phyloP scores from a whole-genome alignment of 2,888 invertebrate genomes.

The Caenorhabditis panamensis region DNA sequence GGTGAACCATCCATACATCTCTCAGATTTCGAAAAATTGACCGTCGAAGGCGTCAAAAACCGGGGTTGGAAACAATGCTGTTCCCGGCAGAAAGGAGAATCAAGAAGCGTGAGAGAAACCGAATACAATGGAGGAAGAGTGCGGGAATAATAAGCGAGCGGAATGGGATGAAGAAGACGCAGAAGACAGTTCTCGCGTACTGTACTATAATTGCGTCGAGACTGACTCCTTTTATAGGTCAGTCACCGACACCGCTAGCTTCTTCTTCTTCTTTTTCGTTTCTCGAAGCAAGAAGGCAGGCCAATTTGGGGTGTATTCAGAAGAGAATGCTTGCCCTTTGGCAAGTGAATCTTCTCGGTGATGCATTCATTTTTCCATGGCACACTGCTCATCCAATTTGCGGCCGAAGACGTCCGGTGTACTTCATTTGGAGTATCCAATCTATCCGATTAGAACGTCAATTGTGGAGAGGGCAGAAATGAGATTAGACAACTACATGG shows the following conservation, averaged over 20 bases:
- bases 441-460: neutral
- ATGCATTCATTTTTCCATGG: neutral
- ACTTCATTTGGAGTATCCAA: slow-evolving; percentile 5
- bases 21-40: neutral
- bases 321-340: slow-evolving; percentile 12
- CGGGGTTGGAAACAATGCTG: slow-evolving; percentile 13
- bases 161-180: neutral
- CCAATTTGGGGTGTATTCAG: slow-evolving; percentile 27
- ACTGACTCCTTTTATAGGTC: slow-evolving; percentile 53
- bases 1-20: too few relatives aligned
- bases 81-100: slow-evolving; percentile 2
- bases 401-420: slow-evolving; percentile 9
- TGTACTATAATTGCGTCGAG: slow-evolving; percentile 49
- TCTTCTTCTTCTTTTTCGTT: neutral
- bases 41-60: slow-evolving; percentile 26
- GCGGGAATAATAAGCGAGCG: slow-evolving; percentile 43
- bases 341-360: neutral
- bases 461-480: slow-evolving; percentile 3
- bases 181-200: slow-evolving; percentile 19
- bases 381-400: slow-evolving; percentile 10
- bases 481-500: too few relatives aligned
- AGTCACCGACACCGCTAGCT: slow-evolving; percentile 14
- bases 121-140: slow-evolving; percentile 16
- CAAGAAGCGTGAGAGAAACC: slow-evolving; percentile 1
- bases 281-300: neutral